These are phyloP conservation scores for Spialia ferax DNA, from an alignment of 2,888 invertebrate species.

Conservation along the genomic window DNA sequence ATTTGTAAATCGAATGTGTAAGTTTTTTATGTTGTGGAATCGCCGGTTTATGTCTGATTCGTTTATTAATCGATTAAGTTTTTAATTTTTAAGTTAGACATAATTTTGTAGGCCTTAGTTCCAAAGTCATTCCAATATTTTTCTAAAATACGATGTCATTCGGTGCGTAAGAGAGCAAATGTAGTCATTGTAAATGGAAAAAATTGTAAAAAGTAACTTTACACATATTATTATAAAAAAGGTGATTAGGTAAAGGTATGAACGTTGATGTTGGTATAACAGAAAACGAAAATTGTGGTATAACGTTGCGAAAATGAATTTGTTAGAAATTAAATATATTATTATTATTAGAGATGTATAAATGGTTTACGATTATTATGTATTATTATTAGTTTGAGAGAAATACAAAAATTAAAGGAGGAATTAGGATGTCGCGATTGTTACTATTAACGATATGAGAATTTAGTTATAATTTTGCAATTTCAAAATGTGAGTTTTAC, in stretches of 20 bases:
- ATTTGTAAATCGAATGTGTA: constrained; percentile 59
- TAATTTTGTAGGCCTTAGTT: constrained; percentile 55
- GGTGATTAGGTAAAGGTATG: constrained; percentile 78
- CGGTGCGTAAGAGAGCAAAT: constrained; percentile 66
- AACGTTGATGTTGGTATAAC: constrained; percentile 80
- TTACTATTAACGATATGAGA: constrained; percentile 86
- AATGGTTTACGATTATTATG: constrained; percentile 83
- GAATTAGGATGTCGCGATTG: constrained; percentile 82
- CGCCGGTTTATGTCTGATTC: constrained; percentile 61
- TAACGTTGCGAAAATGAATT: constrained; percentile 83
- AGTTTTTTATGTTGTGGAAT: constrained; percentile 62
- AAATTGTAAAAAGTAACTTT: constrained; percentile 81
- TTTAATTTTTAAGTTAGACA: constrained; percentile 43
- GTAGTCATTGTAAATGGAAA: constrained; percentile 75
- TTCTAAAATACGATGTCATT: constrained; percentile 71
- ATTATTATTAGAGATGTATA: constrained; percentile 86
- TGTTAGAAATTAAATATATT: constrained; percentile 84
- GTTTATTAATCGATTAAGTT: constrained; percentile 54
- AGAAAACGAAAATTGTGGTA: constrained; percentile 74
- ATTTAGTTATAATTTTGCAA: constrained; percentile 87
- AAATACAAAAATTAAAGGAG: constrained; percentile 72
- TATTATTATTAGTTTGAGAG: constrained; percentile 82
- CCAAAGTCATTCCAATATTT: constrained; percentile 80
- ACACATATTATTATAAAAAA: constrained; percentile 72
- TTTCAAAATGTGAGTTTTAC: constrained; percentile 87